phyloP scores from a whole-genome alignment of 2,797 vertebrate genomes.

The Chrysocyon brachyurus region DNA sequence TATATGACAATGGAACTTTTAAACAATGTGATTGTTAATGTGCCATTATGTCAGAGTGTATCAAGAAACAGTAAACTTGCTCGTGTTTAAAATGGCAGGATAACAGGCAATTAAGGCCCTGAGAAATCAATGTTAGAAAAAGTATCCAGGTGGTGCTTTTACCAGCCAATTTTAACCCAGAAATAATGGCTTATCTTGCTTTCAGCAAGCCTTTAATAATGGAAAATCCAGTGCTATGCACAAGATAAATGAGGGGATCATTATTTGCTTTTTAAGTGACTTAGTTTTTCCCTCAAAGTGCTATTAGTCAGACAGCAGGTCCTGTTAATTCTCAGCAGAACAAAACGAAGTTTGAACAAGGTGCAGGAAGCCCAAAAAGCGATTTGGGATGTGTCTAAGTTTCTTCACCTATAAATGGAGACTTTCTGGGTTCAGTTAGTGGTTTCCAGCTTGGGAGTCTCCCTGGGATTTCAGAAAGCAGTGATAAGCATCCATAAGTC shows the following conservation, averaged over 20 bases:
- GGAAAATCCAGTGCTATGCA: constrained; percentile 48
- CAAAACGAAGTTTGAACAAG: neutral
- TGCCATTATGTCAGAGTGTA: neutral
- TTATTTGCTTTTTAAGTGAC: constrained; percentile 58
- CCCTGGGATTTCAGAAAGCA: constrained; percentile 27
- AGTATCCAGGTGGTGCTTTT: neutral
- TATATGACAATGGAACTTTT: neutral
- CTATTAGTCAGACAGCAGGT: neutral
- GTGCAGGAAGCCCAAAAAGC: neutral
- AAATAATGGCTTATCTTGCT: constrained; percentile 43
- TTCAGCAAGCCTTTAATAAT: constrained; percentile 30
- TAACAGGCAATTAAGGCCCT: constrained; percentile 41
- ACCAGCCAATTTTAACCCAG: constrained; percentile 34
- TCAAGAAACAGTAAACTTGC: neutral
- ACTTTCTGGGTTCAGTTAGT: neutral
- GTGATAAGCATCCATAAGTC: neutral
- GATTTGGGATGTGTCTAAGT: neutral
- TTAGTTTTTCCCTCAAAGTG: neutral
- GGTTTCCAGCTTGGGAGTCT: neutral
- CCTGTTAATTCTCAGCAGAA: constrained; percentile 1
- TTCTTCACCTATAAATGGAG: neutral
- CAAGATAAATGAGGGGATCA: constrained; percentile 60
- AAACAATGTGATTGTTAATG: constrained; percentile 30
- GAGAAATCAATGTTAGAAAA: constrained; percentile 23
- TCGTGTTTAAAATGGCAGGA: constrained; percentile 45